Conservation (phyloP, 2,888 invertebrate genomes). For the Boloria euphrosyne region DNA sequence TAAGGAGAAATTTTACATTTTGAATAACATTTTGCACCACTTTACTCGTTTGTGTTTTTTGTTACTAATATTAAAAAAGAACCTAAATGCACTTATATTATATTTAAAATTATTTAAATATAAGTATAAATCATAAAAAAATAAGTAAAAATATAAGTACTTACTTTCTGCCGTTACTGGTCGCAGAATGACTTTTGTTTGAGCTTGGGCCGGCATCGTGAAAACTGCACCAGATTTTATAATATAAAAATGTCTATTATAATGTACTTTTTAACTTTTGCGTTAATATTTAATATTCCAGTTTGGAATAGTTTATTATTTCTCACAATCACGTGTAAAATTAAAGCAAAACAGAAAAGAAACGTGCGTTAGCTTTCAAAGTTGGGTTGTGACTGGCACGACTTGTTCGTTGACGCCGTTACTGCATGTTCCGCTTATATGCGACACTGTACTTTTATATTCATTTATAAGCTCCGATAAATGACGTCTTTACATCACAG, state of each 20-base stretch:
- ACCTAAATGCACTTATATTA: not conserved
- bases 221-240: slow-evolving; percentile 8
- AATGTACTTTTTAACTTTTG: not conserved
- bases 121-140: slow-evolving; percentile 6
- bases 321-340: slow-evolving; percentile 15
- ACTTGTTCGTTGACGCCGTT: not conserved
- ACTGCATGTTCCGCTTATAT: slow-evolving; percentile 23
- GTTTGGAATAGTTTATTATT: slow-evolving; percentile 12
- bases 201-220: slow-evolving; percentile 71
- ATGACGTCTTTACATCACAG: slow-evolving; percentile 32
- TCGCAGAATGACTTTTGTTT: slow-evolving; percentile 60
- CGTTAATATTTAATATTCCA: not conserved
- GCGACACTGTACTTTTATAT: slow-evolving; percentile 24
- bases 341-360: not conserved
- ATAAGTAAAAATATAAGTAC: no score
- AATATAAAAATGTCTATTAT: not conserved
- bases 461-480: slow-evolving; percentile 34
- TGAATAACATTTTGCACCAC: no score
- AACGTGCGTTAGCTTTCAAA: slow-evolving; percentile 18
- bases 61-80: no score
- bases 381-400: slow-evolving; percentile 28
- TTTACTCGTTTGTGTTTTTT: no score
- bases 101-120: not conserved
- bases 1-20: no score
- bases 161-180: slow-evolving; percentile 75